Percentiles rank a stretch among this genome's conserved stretches.
These are phyloP conservation scores for Galerucella pusilla DNA, from an alignment of 2,888 invertebrate species.

Conservation along the genomic window DNA sequence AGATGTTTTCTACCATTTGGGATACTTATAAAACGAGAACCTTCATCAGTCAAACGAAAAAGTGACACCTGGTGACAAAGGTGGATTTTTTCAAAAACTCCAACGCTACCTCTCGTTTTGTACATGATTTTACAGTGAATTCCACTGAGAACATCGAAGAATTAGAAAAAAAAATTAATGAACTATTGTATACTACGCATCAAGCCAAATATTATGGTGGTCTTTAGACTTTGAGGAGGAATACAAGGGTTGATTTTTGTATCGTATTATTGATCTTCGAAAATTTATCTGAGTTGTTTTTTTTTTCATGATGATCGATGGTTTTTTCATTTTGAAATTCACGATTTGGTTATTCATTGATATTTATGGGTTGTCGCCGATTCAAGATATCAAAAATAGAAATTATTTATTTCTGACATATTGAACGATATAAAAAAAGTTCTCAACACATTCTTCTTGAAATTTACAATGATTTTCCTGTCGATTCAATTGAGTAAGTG, in stretches of 20 bases:
- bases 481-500: too few relatives aligned
- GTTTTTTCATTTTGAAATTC: slow-evolving; percentile 4
- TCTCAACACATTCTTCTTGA: too few relatives aligned
- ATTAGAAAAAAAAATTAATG: slow-evolving; percentile 33
- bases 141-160: slow-evolving; percentile 9
- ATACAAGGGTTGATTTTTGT: slow-evolving; percentile 30
- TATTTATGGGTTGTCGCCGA: neutral
- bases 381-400: neutral
- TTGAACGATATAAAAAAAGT: too few relatives aligned
- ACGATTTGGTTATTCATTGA: neutral
- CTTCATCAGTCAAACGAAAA: slow-evolving; percentile 29
- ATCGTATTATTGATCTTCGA: slow-evolving; percentile 20
- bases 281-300: slow-evolving; percentile 7
- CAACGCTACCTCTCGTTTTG: slow-evolving; percentile 8
- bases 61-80: slow-evolving; percentile 35
- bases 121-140: slow-evolving; percentile 7
- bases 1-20: slow-evolving; percentile 22
- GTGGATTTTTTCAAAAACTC: slow-evolving; percentile 14
- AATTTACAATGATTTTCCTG: too few relatives aligned
- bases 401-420: too few relatives aligned
- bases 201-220: slow-evolving; percentile 37
- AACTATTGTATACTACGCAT: slow-evolving; percentile 32
- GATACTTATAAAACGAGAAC: slow-evolving; percentile 19
- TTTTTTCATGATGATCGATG: slow-evolving; percentile 18
- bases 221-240: slow-evolving; percentile 9